Evolutionary conservation across 92 coral and sea anemone genomes (phyloP).

Genomic region (Anthopleura xanthogrammica): DNA sequence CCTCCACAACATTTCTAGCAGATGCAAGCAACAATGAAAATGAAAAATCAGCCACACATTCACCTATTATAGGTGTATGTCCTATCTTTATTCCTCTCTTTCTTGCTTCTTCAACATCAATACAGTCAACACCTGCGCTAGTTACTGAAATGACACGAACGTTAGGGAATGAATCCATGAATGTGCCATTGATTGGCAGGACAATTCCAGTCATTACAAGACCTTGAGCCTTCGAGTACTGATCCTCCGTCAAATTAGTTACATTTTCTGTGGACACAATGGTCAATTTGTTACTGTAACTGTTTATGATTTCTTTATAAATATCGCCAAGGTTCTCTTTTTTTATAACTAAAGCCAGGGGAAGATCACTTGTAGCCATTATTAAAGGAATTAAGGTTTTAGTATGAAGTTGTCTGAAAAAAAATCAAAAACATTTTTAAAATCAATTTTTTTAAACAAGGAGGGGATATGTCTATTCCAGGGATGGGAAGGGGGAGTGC

Average conservation of each 20-base stretch:
- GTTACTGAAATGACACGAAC: slow-evolving; percentile 48
- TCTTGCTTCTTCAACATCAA: slow-evolving; percentile 65
- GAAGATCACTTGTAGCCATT: neutral
- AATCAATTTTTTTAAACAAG: neutral
- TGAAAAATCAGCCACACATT: slow-evolving; percentile 70
- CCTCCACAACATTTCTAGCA: slow-evolving; percentile 71
- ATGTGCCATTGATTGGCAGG: no score
- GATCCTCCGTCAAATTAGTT: neutral
- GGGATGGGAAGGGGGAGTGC: no score
- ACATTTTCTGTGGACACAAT: neutral
- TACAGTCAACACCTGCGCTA: slow-evolving; percentile 61
- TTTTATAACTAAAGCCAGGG: neutral
- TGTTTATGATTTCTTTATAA: neutral
- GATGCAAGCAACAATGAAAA: slow-evolving; percentile 73
- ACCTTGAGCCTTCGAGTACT: neutral
- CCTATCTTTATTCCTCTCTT: slow-evolving; percentile 70
- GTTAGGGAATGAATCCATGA: slow-evolving; percentile 63
- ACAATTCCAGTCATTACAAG: neutral
- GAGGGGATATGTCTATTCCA: no score
- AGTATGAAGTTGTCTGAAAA: neutral
- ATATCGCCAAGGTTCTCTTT: neutral
- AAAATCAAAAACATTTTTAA: neutral
- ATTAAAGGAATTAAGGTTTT: neutral
- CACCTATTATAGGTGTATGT: slow-evolving; percentile 49
- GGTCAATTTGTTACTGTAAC: neutral